phyloP scores from a whole-genome alignment of 2,888 invertebrate genomes.

The Hymenopus coronatus region DNA sequence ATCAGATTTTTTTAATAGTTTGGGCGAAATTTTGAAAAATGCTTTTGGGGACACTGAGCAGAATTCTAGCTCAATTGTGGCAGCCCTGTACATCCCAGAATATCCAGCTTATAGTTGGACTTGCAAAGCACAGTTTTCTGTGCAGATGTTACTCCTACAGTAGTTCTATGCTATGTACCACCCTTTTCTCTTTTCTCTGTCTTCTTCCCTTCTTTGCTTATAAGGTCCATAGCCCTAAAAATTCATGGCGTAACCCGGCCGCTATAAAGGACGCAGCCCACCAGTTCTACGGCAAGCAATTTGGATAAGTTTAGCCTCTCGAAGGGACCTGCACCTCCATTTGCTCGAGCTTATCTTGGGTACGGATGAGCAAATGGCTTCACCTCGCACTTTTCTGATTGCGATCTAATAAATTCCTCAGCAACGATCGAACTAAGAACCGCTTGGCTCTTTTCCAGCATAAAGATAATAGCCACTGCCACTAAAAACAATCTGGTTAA shows the following conservation, averaged over 20 bases:
- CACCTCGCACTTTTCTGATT: neutral
- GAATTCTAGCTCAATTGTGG: too few species aligned
- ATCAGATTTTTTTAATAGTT: too few species aligned
- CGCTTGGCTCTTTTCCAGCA: neutral
- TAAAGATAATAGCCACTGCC: neutral
- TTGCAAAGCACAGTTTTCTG: too few species aligned
- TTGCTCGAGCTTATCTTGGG: slow-evolving; percentile 8
- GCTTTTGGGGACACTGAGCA: too few species aligned
- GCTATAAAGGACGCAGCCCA: slow-evolving; percentile 11
- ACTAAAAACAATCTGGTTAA: slow-evolving; percentile 2
- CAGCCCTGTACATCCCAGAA: too few species aligned
- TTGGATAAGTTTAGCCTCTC: slow-evolving; percentile 7
- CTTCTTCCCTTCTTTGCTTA: neutral
- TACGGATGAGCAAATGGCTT: slow-evolving; percentile 5
- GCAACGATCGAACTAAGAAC: neutral
- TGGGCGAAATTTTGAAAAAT: too few species aligned
- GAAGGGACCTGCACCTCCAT: neutral
- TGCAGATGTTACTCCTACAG: too few species aligned
- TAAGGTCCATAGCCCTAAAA: slow-evolving; percentile 14
- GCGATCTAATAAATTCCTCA: slow-evolving; percentile 7
- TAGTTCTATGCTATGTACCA: neutral
- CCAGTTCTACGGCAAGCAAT: slow-evolving; percentile 6
- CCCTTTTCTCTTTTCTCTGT: neutral
- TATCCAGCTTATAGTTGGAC: too few species aligned
- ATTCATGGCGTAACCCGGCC: slow-evolving; percentile 3